Conservation (phyloP, 2,797 vertebrate genomes). For the Ateles fusciceps region DNA sequence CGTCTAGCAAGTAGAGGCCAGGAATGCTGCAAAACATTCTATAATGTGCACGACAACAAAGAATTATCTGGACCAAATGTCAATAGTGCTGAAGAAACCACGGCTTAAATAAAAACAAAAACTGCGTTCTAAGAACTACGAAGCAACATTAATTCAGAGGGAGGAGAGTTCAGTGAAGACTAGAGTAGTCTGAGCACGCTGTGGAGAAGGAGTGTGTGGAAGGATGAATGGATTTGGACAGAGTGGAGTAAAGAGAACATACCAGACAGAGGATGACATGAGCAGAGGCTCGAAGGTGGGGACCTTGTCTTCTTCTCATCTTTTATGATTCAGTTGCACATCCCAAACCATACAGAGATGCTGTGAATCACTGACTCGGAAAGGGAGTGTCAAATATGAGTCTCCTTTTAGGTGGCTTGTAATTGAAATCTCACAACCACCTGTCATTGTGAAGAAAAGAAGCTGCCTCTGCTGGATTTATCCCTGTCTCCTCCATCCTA, state of each 20-base stretch:
- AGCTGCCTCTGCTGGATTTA: background rate
- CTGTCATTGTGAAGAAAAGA: no score
- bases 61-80: background rate
- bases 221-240: no score
- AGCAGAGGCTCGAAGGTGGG: no score
- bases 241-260: background rate
- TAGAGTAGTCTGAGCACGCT: background rate
- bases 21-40: background rate
- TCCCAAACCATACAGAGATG: background rate
- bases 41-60: background rate
- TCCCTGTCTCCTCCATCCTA: background rate
- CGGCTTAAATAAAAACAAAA: background rate
- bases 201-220: background rate
- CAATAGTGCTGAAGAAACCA: background rate
- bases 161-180: background rate
- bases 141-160: background rate
- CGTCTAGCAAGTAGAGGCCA: background rate
- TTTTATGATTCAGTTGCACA: background rate
- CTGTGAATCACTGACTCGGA: background rate
- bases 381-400: background rate
- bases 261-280: background rate
- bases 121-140: background rate
- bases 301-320: background rate
- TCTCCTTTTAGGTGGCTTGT: background rate
- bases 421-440: background rate